Conservation (phyloP, 2,888 invertebrate species). For the Cephus rjabovi region DNA sequence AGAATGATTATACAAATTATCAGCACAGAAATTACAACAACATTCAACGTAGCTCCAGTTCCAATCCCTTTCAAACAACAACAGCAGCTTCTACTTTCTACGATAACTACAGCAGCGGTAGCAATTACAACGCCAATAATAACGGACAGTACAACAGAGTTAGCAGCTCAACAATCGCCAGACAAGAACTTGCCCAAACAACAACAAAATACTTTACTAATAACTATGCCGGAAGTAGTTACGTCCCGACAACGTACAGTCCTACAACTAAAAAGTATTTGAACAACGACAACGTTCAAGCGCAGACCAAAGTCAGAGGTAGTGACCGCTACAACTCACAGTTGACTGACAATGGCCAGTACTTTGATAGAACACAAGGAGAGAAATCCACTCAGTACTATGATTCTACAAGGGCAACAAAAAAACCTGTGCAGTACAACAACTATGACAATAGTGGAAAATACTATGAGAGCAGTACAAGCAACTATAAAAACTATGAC, state of each 20-base stretch:
- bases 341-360: slow-evolving; percentile 39
- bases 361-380: slow-evolving; percentile 40
- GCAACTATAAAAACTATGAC: slow-evolving; percentile 42
- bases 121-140: slow-evolving; percentile 36
- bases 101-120: slow-evolving; percentile 41
- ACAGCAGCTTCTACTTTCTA: slow-evolving; percentile 46
- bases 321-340: slow-evolving; percentile 29
- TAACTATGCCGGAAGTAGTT: slow-evolving; percentile 68
- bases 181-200: slow-evolving; percentile 53
- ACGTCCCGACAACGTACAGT: slow-evolving; percentile 67
- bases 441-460: slow-evolving; percentile 51
- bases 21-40: slow-evolving; percentile 54
- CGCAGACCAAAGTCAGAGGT: slow-evolving; percentile 17
- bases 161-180: slow-evolving; percentile 48
- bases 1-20: slow-evolving; percentile 51
- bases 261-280: slow-evolving; percentile 52
- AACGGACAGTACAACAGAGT: slow-evolving; percentile 40
- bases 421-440: slow-evolving; percentile 54
- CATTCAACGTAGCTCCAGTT: slow-evolving; percentile 50
- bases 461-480: slow-evolving; percentile 57
- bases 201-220: slow-evolving; percentile 47
- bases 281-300: slow-evolving; percentile 16
- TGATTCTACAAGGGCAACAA: slow-evolving; percentile 52
- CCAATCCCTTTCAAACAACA: slow-evolving; percentile 37
- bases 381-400: slow-evolving; percentile 48